Evolutionary conservation across 2,888 invertebrate genomes (phyloP), one percentile per base, ranked within the genome.

Genomic region (Blastobasis adustella): DNA sequence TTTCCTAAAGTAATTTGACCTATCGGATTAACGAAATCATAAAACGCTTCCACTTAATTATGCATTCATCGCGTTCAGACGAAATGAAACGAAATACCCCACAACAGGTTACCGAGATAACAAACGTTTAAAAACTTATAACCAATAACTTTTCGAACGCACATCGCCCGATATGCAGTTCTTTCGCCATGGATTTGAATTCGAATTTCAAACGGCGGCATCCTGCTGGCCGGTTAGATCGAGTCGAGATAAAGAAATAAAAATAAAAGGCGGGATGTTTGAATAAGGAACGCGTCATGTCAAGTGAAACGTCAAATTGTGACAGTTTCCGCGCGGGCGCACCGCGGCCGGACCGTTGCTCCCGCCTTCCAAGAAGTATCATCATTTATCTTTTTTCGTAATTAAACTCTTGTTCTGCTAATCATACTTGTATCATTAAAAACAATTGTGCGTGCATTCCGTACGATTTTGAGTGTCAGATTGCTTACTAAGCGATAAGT

Each of bases 251-350:
- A 82, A 82, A 71, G 75, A 79, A 80, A 80, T 62, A 78, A 78
- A 82, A 84, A 79, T 79, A 82, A 83, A 81, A 85, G 64, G 76
- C 77, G 75, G 76, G 75, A 79, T 81, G 82, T 85, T 86, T 86
- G 81, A 85, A 82, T 84, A 80, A 77, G 77, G 84, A 82, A 83
- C 82, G 68, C 68, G 82, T 80, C 85, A 80, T 69, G 85, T 86
- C 87, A 86, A 78, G 83, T 82, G 83, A 83, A 84, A 85, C 80
- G 86, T 87, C 85, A 85, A 82, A 83, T 67, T 73, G 83, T 84
- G 87, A 87, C 87, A 87, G 86, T 87, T 86, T 86, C 83, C 84
- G 84, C 86, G 82, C 87, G 82, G 79, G 76, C 81, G 80, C 66
- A 54, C 53, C 59, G 58, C 54, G 52, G 58, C 54, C 58, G 58